A percentile compares a stretch with the other conserved stretches of the same genome.
Conservation (phyloP, 2,888 invertebrate species). For the Agapostemon virescens region DNA sequence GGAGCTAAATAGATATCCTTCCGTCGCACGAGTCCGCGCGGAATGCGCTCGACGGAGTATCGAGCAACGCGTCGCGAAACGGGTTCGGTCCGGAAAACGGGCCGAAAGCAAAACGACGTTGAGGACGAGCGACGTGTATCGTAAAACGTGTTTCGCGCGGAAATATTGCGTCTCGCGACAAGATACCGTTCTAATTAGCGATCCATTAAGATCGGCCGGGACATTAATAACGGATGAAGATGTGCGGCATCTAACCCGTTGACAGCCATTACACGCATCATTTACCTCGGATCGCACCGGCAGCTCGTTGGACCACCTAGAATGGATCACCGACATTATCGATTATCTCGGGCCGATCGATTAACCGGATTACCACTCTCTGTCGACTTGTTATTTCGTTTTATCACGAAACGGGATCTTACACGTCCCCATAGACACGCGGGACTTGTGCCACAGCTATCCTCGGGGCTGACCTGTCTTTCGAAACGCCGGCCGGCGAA, state of each 20-base stretch:
- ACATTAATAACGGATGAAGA: conserved; percentile 72
- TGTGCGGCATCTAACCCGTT: conserved; percentile 71
- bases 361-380: conserved; percentile 77
- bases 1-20: too few relatives aligned
- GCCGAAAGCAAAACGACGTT: neutral
- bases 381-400: conserved; percentile 77
- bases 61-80: neutral
- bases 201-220: conserved; percentile 27
- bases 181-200: conserved; percentile 41
- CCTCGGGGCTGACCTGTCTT: conserved; percentile 49
- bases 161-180: conserved; percentile 7
- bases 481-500: conserved; percentile 51
- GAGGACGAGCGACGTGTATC: neutral
- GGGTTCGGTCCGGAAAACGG: neutral
- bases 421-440: conserved; percentile 56
- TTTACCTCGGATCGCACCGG: conserved; percentile 71
- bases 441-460: conserved; percentile 38
- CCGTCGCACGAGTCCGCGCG: neutral
- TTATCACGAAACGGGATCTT: conserved; percentile 78
- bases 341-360: conserved; percentile 79
- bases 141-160: neutral
- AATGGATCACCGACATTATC: conserved; percentile 79
- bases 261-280: conserved; percentile 80
- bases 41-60: neutral
- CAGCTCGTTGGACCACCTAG: conserved; percentile 72